Evolutionary conservation across 1,140 invertebrate genomes (phyloP).

Genomic region (Eupristina koningsbergeri): DNA sequence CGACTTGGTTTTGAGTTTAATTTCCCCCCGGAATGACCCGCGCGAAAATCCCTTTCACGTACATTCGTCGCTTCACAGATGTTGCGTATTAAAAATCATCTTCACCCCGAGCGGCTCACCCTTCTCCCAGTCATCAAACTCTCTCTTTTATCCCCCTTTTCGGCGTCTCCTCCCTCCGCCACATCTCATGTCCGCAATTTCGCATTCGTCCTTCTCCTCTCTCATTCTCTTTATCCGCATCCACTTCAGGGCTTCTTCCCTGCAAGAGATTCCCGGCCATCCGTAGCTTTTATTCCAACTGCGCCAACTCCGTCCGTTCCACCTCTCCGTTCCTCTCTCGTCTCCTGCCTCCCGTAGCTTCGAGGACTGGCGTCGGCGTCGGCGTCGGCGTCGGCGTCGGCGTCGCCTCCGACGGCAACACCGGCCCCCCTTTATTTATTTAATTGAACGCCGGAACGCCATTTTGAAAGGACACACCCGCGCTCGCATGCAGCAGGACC

Average conservation of each 20-base stretch:
- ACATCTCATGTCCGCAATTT: background rate
- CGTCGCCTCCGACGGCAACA: background rate
- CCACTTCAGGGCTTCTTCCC: slow-evolving; percentile 12
- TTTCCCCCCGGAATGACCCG: no score
- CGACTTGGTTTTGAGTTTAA: no score
- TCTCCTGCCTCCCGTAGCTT: background rate
- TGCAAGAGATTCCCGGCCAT: background rate
- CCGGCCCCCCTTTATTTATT: slow-evolving; percentile 44
- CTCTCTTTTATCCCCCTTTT: background rate
- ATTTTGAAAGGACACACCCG: slow-evolving; percentile 50
- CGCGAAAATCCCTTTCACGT: no score
- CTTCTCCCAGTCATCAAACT: background rate
- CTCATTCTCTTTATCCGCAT: slow-evolving; percentile 1
- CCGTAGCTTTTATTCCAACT: slow-evolving; percentile 26
- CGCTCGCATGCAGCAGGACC: slow-evolving; percentile 5
- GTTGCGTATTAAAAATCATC: background rate
- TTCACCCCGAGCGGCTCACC: background rate
- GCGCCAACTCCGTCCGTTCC: background rate
- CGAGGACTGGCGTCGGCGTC: background rate
- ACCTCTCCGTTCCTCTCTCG: background rate
- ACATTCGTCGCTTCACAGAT: no score
- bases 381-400: background rate
- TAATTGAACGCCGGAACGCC: slow-evolving; percentile 51
- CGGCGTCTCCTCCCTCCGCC: background rate
- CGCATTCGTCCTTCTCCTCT: background rate